phyloP scores from a whole-genome alignment of 2,797 vertebrate genomes.

The Labroides dimidiatus region DNA sequence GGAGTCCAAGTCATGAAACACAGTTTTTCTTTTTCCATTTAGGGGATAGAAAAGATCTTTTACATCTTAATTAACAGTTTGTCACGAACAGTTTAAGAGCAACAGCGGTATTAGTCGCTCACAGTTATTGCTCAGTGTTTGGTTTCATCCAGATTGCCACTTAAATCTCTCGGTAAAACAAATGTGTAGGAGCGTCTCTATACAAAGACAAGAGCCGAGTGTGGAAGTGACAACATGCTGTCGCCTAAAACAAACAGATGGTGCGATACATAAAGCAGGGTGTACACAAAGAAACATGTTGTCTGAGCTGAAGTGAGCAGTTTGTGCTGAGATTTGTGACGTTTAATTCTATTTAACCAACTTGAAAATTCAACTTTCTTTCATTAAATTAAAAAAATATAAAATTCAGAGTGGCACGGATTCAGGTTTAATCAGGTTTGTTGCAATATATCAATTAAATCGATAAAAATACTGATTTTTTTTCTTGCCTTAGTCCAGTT shows the following conservation, averaged over 20 bases:
- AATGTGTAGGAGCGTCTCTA: conserved; percentile 17
- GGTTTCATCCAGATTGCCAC: conserved; percentile 9
- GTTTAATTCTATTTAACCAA: no score
- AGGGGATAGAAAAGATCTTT: background rate
- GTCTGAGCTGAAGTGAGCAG: conserved; percentile 21
- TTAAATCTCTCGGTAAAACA: conserved; percentile 30
- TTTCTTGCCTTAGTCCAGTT: no score
- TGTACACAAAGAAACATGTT: conserved; percentile 36
- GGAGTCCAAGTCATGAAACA: background rate
- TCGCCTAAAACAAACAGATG: conserved; percentile 57
- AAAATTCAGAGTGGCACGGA: no score
- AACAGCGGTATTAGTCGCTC: background rate
- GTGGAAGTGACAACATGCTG: conserved; percentile 30
- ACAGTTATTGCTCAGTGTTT: conserved; percentile 4
- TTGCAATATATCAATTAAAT: no score
- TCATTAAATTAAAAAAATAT: no score
- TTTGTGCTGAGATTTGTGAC: no score
- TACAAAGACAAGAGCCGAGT: conserved; percentile 19
- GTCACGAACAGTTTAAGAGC: background rate
- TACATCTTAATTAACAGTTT: background rate
- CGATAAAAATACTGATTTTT: no score
- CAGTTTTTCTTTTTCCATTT: background rate
- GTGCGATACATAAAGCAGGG: conserved; percentile 15
- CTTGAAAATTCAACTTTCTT: no score
- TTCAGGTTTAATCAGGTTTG: no score